A percentile compares a stretch with the other conserved stretches of the same genome.
phyloP scores from a whole-genome alignment of 2,113 vertebrate genomes.

The Ardeotis arabs region DNA sequence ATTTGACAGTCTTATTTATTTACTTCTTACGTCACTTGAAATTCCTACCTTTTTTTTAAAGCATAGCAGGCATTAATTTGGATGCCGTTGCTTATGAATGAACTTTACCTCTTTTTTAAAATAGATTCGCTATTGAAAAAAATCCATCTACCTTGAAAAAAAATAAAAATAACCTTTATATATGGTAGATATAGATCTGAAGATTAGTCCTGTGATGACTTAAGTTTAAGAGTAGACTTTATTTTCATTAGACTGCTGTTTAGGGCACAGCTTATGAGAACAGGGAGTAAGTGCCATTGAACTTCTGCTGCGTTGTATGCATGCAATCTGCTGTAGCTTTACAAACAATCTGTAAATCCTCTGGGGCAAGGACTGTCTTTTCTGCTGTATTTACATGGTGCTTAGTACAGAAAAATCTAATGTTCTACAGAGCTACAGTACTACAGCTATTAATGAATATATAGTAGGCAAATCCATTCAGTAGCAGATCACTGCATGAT shows the following conservation, averaged over 20 bases:
- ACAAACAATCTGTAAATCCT: neutral
- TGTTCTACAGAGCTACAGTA: neutral
- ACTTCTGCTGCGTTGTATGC: neutral
- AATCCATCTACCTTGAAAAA: neutral
- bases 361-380: neutral
- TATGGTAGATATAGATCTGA: neutral
- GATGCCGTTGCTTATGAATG: neutral
- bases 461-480: neutral
- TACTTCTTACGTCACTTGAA: neutral
- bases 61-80: neutral
- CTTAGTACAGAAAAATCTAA: neutral
- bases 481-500: neutral
- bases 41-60: neutral
- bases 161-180: neutral
- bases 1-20: neutral
- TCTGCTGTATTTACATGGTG: neutral
- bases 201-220: neutral
- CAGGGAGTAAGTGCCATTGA: neutral
- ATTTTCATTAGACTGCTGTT: neutral
- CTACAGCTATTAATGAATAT: neutral
- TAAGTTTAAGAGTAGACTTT: neutral
- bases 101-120: neutral
- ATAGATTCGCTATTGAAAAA: neutral
- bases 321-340: neutral
- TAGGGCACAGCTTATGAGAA: neutral